Evolutionary conservation across 2,113 vertebrate genomes (phyloP).

Genomic region (Noturus placidus): DNA sequence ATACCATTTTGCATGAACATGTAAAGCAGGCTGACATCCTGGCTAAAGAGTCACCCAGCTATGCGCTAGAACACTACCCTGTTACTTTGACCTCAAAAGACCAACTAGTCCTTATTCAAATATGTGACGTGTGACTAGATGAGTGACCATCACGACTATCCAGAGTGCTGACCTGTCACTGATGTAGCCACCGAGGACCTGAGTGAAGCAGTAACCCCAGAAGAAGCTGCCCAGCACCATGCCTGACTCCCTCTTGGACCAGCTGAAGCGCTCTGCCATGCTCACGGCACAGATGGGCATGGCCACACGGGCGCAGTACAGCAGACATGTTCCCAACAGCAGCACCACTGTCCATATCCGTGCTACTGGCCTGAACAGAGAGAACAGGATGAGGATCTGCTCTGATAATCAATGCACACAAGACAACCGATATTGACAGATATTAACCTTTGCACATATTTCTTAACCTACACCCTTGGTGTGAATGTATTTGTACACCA

Average conservation of each 20-base stretch:
- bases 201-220: conserved; percentile 97
- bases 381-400: neutral
- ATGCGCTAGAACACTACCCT: neutral
- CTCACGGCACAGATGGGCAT: conserved; percentile 86
- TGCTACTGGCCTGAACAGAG: conserved; percentile 74
- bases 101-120: neutral
- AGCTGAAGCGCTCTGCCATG: conserved; percentile 84
- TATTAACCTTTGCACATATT: neutral
- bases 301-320: conserved; percentile 87
- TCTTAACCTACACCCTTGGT: neutral
- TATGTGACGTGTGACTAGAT: neutral
- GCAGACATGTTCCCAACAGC: conserved; percentile 88
- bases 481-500: neutral
- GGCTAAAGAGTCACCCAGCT: neutral
- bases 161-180: conserved; percentile 78
- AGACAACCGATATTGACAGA: neutral
- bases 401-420: neutral
- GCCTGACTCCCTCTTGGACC: conserved; percentile 90
- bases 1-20: neutral
- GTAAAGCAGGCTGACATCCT: neutral
- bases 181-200: conserved; percentile 89
- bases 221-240: conserved; percentile 94
- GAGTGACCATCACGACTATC: neutral
- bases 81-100: neutral
- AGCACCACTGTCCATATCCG: conserved; percentile 84